Percentiles rank a stretch among this genome's conserved stretches.
Evolutionary conservation across 2,113 vertebrate species (phyloP).

Genomic region (Charadrius vociferus): DNA sequence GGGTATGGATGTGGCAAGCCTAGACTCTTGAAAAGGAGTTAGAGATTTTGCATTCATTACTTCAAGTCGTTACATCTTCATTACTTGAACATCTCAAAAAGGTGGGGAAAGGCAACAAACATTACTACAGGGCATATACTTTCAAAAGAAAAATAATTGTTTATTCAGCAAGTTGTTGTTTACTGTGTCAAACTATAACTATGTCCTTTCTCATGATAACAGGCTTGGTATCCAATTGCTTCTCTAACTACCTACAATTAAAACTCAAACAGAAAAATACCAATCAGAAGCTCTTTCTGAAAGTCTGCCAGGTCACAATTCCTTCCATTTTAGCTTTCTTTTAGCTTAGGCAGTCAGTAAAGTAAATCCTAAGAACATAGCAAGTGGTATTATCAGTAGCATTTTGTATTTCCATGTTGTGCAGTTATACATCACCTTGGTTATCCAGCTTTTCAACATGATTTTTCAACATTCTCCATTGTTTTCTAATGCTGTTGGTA

Average conservation of each 20-base stretch:
- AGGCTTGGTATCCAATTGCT: not conserved
- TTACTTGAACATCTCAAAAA: not conserved
- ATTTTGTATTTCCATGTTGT: not conserved
- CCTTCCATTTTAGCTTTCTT: not conserved
- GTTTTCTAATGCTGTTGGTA: constrained; percentile 94
- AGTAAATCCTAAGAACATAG: not conserved
- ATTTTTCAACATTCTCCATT: constrained; percentile 94
- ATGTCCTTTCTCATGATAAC: not conserved
- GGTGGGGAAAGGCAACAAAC: not conserved
- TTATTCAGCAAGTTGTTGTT: not conserved
- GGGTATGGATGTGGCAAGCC: not conserved
- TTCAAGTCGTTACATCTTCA: not conserved
- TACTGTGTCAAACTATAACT: not conserved
- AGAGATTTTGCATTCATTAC: not conserved
- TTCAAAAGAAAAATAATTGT: not conserved
- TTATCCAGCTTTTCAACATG: constrained; percentile 93
- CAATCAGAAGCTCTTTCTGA: not conserved
- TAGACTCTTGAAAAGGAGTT: not conserved
- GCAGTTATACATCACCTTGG: constrained; percentile 79
- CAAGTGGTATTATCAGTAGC: not conserved
- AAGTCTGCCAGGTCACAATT: not conserved
- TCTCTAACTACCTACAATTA: not conserved
- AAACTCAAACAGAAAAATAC: not conserved
- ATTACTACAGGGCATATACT: not conserved
- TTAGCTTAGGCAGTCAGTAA: not conserved